Evolutionary conservation across 2,888 invertebrate genomes (phyloP).

Genomic region (Drosophila meridionalis): DNA sequence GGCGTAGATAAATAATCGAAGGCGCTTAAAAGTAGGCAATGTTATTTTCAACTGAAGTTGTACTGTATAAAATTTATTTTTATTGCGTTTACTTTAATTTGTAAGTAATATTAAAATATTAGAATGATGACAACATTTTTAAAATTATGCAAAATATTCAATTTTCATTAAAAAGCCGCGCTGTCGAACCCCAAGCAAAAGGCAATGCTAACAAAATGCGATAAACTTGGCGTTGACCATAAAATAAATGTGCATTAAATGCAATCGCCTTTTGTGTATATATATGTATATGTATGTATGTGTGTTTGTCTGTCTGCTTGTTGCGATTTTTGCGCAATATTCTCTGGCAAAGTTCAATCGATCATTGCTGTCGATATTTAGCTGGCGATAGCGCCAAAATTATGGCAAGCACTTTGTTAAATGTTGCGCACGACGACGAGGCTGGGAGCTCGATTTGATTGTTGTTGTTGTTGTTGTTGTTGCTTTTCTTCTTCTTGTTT

Average conservation of each 20-base stretch:
- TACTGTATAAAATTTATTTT: not conserved
- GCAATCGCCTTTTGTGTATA: constrained; percentile 71
- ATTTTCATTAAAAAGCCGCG: constrained; percentile 30
- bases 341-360: constrained; percentile 75
- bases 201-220: constrained; percentile 13
- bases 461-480: constrained; percentile 55
- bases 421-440: constrained; percentile 66
- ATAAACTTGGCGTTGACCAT: constrained; percentile 61
- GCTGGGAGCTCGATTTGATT: constrained; percentile 40
- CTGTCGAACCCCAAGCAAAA: constrained; percentile 52
- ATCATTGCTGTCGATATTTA: constrained; percentile 78
- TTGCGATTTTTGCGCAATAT: constrained; percentile 49
- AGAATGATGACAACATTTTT: not conserved
- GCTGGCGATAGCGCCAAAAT: constrained; percentile 73
- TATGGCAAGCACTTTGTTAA: constrained; percentile 80
- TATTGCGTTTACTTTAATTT: too few relatives aligned
- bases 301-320: constrained; percentile 50
- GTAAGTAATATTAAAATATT: constrained; percentile 10
- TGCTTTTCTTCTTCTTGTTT: constrained; percentile 11
- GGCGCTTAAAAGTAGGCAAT: constrained; percentile 39
- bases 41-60: not conserved
- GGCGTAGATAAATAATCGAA: not conserved
- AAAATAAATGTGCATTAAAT: constrained; percentile 70
- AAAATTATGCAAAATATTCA: not conserved
- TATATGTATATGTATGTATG: constrained; percentile 66